phyloP scores from a whole-genome alignment of 2,113 vertebrate species.

The Alligator sinensis region DNA sequence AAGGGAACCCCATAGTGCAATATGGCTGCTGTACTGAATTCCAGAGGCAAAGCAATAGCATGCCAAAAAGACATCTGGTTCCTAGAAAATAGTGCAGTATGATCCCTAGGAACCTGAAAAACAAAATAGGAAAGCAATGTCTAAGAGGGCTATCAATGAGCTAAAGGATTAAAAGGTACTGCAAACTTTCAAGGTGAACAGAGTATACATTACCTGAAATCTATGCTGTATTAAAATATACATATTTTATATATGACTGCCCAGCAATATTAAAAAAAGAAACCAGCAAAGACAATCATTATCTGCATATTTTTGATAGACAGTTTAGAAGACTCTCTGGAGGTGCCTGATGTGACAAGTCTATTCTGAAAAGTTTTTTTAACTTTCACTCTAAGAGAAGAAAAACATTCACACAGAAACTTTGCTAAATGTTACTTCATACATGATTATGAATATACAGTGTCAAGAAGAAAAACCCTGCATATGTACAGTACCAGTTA shows the following conservation, averaged over 20 bases:
- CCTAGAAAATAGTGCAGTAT: neutral
- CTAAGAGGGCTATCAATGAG: neutral
- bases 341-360: neutral
- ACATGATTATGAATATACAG: neutral
- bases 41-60: neutral
- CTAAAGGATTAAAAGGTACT: neutral
- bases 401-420: neutral
- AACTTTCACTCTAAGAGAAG: neutral
- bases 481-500: neutral
- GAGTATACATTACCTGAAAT: neutral
- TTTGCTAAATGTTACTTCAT: neutral
- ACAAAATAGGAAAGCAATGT: neutral
- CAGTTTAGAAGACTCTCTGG: neutral
- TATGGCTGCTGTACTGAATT: neutral
- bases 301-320: rapidly evolving
- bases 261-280: neutral
- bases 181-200: neutral
- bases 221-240: neutral
- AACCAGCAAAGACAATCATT: neutral
- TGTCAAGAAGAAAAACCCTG: neutral
- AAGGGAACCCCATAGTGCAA: neutral
- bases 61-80: neutral
- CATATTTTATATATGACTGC: neutral
- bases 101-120: neutral
- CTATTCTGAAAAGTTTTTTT: neutral